phyloP scores from a whole-genome alignment of 2,797 vertebrate genomes.

The Lacerta bilineata region DNA sequence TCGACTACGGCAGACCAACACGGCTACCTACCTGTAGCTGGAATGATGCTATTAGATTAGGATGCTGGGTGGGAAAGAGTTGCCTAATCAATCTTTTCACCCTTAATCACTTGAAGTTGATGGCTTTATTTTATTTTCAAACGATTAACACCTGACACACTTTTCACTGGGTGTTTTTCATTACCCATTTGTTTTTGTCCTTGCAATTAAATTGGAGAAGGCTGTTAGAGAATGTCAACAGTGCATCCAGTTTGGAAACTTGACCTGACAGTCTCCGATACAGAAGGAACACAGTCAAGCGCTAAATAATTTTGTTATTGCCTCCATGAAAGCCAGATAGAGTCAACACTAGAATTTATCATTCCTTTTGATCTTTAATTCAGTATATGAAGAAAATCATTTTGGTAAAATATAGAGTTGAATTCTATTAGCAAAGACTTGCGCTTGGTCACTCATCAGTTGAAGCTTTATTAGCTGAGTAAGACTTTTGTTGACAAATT shows the following conservation, averaged over 20 bases:
- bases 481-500: not conserved
- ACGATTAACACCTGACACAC: not conserved
- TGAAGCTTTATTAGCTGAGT: not conserved
- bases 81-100: not conserved
- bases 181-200: not conserved
- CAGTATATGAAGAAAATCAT: not conserved
- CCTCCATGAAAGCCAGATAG: constrained; percentile 26
- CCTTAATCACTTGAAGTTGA: not conserved
- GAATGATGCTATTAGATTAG: not conserved
- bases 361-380: constrained; percentile 44
- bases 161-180: not conserved
- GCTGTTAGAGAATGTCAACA: constrained; percentile 4
- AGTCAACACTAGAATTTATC: constrained; percentile 28
- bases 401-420: constrained; percentile 4
- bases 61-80: not conserved
- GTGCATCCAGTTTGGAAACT: not conserved
- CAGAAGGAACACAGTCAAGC: not conserved
- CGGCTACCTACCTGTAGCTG: no score
- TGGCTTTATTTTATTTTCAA: constrained; percentile 26
- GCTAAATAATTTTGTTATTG: not conserved
- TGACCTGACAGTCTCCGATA: not conserved
- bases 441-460: not conserved
- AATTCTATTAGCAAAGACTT: not conserved
- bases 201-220: constrained; percentile 12
- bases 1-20: no score